Evolutionary conservation across 2,888 invertebrate species (phyloP).

Genomic region (Morpho deidamia): DNA sequence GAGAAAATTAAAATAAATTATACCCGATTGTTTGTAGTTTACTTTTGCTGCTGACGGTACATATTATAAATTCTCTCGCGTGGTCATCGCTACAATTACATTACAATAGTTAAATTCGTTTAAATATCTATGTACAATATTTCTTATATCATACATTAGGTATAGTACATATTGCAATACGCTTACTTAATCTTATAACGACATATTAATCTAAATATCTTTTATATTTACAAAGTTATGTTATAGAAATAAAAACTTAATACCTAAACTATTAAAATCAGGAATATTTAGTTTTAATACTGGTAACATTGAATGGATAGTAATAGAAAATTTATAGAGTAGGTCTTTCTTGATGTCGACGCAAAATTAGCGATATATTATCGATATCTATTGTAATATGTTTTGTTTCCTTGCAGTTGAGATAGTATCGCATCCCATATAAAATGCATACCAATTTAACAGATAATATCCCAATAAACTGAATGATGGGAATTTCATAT

Average conservation of each 20-base stretch:
- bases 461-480: too few species aligned
- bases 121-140: slow-evolving; percentile 72
- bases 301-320: not conserved
- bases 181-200: slow-evolving; percentile 16
- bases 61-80: slow-evolving; percentile 28
- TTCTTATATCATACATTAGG: slow-evolving; percentile 29
- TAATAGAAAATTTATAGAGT: too few species aligned
- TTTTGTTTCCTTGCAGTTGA: too few species aligned
- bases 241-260: not conserved
- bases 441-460: too few species aligned
- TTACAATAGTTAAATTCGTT: slow-evolving; percentile 69
- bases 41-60: slow-evolving; percentile 9
- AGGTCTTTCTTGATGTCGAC: too few species aligned
- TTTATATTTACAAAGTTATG: not conserved
- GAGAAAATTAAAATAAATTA: too few species aligned
- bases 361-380: too few species aligned
- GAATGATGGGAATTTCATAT: too few species aligned
- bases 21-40: not conserved
- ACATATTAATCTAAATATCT: slow-evolving; percentile 2
- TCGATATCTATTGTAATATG: too few species aligned
- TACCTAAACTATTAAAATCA: too few species aligned
- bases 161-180: slow-evolving; percentile 52
- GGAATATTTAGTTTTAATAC: not conserved
- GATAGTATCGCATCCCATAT: too few species aligned
- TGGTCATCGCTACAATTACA: slow-evolving; percentile 51